Evolutionary conservation across 2,888 invertebrate species (phyloP).

Genomic region (Rugalucina vietnamica): DNA sequence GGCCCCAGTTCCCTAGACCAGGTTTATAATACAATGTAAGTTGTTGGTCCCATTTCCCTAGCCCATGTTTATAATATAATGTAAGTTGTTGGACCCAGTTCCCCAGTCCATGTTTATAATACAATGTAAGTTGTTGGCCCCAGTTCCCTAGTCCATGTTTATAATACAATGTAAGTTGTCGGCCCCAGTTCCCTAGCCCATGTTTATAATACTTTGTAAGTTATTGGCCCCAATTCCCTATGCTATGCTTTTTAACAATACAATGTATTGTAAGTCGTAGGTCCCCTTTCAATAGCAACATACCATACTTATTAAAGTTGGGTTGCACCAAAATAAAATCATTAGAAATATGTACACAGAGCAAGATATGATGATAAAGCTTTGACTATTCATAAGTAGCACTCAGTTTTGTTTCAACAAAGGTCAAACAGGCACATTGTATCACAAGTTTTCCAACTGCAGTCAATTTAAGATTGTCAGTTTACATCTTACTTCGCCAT

Average conservation of each 20-base stretch:
- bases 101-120: background rate
- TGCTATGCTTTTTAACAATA: background rate
- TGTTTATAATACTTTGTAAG: background rate
- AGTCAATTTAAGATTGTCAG: background rate
- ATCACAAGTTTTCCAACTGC: background rate
- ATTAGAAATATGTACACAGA: background rate
- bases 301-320: background rate
- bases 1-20: background rate
- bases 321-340: background rate
- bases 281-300: background rate
- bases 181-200: constrained; percentile 2
- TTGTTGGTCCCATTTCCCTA: background rate
- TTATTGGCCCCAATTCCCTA: background rate
- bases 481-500: constrained; percentile 44
- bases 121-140: background rate
- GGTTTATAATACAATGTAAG: background rate
- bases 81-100: background rate
- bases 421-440: background rate
- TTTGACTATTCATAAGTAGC: background rate
- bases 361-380: background rate
- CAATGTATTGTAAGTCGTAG: background rate
- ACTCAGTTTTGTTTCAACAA: background rate
- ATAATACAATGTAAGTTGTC: background rate
- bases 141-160: background rate
- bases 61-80: background rate